Base-by-base conservation (phyloP, 64 coral and sea anemone species). In the Porites australiensis region DNA sequence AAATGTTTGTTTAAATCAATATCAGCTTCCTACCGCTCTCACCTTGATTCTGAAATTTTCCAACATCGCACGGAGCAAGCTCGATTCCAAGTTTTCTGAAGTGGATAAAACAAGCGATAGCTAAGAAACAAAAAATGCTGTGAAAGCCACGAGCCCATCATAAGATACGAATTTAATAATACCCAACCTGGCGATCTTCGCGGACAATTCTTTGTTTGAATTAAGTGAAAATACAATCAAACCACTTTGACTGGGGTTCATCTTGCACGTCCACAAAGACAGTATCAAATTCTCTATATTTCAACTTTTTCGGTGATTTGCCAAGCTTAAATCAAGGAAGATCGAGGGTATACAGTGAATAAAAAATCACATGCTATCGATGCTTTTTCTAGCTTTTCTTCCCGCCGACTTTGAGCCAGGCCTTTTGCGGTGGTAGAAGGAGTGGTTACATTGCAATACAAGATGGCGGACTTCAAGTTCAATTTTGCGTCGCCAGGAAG, bases 211-310 rank as follows among this genome's bases (percentile, higher is more conserved):
- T 83, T 91, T 91, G 10, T 92, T 95, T 47, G 91, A 91, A 82
- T 94, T 99, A 6, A 99, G 77, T 6, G 98, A 80, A 94, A 99
- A 99, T 19, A 99, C 92, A 50, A 97, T 88, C 44, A 97, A 65
- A 27, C 95, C 95, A 23, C 91, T 88, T 79, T 93, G 91, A 87
- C 71, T 86, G 12, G 91, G 91, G 46, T 84, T 84, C 81, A 84
- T 84, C 45, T 66, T 13, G 5, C 2, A 50, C 9, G 5, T 47
- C 13, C 73, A 75, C 7, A 19, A 75, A 75, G 44, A 50, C 45
- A 12, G 50, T 49, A 52, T 75, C 46, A 50, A 14, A 16, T 0
- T 45, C 71, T 37, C 27, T 37, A 37, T 37, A 37, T 37, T 37
- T 37, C 27, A 37, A 37, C 27, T 37, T 37, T 37, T 37, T 37